A percentile compares a stretch with the other conserved stretches of the same genome.
Conservation (phyloP, 2,113 vertebrate genomes). For the Eira barbara region DNA sequence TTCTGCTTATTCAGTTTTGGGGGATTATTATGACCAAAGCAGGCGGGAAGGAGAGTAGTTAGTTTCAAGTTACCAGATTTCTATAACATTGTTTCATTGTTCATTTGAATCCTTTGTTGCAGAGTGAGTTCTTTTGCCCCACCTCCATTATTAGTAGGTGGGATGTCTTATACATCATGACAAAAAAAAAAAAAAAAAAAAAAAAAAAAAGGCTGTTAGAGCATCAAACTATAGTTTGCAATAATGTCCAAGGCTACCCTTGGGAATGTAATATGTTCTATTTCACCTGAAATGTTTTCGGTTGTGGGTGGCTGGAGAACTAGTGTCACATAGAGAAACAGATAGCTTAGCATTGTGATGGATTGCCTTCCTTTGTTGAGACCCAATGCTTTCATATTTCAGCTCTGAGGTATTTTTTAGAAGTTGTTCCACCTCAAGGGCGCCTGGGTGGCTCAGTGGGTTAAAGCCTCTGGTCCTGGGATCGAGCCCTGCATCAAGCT, state of each 20-base stretch:
- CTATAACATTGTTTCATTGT: no score
- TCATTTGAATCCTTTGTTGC: not conserved
- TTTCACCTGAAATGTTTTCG: not conserved
- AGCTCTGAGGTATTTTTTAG: not conserved
- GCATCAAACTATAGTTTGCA: not conserved
- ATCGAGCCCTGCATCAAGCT: no score
- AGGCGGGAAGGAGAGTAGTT: not conserved
- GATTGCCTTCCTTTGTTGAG: not conserved
- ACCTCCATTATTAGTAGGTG: not conserved
- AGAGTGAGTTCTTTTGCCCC: not conserved
- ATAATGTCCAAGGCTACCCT: not conserved
- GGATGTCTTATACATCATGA: not conserved
- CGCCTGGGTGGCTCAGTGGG: no score
- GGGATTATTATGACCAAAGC: not conserved
- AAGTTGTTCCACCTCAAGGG: not conserved
- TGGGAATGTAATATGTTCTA: not conserved
- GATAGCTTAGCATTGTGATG: accelerated
- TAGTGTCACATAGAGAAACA: not conserved
- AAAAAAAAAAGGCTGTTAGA: not conserved
- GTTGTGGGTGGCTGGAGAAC: not conserved
- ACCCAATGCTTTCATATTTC: not conserved
- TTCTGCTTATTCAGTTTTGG: not conserved
- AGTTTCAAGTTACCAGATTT: not conserved
- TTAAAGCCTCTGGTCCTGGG: no score
- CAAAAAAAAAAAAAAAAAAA: not conserved